These are phyloP conservation scores for Engystomops pustulosus DNA, from an alignment of 2,113 vertebrate genomes.

Conservation along the genomic window DNA sequence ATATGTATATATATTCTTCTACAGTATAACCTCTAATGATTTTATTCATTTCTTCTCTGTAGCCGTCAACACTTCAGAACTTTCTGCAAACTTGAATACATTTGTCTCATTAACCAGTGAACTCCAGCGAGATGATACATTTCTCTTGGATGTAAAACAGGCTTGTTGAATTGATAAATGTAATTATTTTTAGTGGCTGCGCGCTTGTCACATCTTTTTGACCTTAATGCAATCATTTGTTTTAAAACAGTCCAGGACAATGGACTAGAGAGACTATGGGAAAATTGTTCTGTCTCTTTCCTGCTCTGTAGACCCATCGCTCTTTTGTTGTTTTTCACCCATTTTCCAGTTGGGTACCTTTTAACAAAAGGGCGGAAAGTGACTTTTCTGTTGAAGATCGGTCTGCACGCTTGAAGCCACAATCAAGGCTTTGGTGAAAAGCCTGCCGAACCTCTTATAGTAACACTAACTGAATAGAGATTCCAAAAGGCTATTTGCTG, in stretches of 20 bases:
- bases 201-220: slow-evolving; percentile 35
- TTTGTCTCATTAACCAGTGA: background rate
- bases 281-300: slow-evolving; percentile 42
- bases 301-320: slow-evolving; percentile 29
- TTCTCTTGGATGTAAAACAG: slow-evolving; percentile 1
- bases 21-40: too few species aligned
- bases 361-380: slow-evolving; percentile 52
- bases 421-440: slow-evolving; percentile 38
- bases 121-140: background rate
- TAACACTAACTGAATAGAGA: slow-evolving; percentile 28
- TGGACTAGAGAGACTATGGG: slow-evolving; percentile 21
- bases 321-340: slow-evolving; percentile 54
- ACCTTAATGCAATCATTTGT: slow-evolving; percentile 43
- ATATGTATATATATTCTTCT: too few species aligned
- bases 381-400: slow-evolving; percentile 27
- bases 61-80: background rate
- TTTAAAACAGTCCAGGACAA: slow-evolving; percentile 49
- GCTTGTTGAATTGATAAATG: slow-evolving; percentile 48
- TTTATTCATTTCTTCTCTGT: background rate
- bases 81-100: background rate
- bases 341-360: slow-evolving; percentile 56
- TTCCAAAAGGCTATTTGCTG: slow-evolving; percentile 41
- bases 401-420: slow-evolving; percentile 25
- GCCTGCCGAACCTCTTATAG: slow-evolving; percentile 14
- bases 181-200: slow-evolving; percentile 45